A percentile compares a stretch with the other conserved stretches of the same genome.
Conservation (phyloP, 2,888 invertebrate genomes). For the Andrena flavipes region DNA sequence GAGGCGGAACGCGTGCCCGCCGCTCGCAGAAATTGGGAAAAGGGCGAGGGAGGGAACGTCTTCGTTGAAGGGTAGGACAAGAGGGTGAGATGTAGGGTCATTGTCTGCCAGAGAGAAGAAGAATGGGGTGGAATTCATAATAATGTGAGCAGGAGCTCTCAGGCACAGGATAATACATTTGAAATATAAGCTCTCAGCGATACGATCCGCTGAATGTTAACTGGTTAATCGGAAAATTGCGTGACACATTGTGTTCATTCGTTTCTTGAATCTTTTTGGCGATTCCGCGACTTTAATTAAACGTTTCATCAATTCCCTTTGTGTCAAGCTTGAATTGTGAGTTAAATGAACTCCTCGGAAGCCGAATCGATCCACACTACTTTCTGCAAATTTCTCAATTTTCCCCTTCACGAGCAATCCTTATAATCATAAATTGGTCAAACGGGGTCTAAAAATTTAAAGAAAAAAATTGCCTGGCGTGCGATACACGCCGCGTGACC, state of each 20-base stretch:
- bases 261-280: not conserved
- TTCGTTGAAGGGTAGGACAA: slow-evolving; percentile 56
- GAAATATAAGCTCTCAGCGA: not conserved
- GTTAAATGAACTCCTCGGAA: too few relatives aligned
- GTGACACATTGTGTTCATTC: not conserved
- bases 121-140: slow-evolving; percentile 44
- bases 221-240: not conserved
- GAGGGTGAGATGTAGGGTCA: slow-evolving; percentile 47
- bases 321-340: too few relatives aligned
- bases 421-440: too few relatives aligned
- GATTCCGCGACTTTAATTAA: too few relatives aligned
- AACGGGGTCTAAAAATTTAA: too few relatives aligned
- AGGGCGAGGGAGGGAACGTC: slow-evolving; percentile 16
- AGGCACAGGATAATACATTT: slow-evolving; percentile 12
- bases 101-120: slow-evolving; percentile 46
- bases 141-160: slow-evolving; percentile 24
- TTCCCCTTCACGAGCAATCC: too few relatives aligned
- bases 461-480: too few relatives aligned
- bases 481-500: too few relatives aligned
- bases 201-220: not conserved
- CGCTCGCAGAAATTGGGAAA: slow-evolving; percentile 38
- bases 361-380: too few relatives aligned
- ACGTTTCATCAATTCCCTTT: too few relatives aligned
- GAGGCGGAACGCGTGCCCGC: not conserved
- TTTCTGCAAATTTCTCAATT: too few relatives aligned